Conservation (phyloP, 2,797 vertebrate genomes). For the Scolopax rusticola region DNA sequence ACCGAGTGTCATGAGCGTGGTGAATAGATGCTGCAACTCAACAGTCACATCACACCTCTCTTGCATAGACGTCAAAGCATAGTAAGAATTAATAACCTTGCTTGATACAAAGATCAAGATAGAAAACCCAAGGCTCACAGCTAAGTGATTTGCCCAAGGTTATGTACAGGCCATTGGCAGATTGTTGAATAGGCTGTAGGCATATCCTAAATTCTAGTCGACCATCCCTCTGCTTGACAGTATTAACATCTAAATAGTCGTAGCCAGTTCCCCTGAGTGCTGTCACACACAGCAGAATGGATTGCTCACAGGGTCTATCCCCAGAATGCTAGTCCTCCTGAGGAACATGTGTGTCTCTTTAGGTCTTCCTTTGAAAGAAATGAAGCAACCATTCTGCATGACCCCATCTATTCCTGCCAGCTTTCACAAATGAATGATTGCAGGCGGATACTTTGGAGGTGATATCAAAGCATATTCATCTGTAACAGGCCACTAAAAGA, state of each 20-base stretch:
- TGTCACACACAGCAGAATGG: not conserved
- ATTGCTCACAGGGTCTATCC: not conserved
- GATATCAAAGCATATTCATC: not conserved
- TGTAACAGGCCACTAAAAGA: not conserved
- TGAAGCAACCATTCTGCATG: not conserved
- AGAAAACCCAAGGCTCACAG: not conserved
- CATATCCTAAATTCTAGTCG: not conserved
- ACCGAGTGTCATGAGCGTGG: not conserved
- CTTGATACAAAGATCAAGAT: not conserved
- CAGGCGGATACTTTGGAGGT: accelerated
- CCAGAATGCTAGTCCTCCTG: not conserved
- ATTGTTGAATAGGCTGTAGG: not conserved
- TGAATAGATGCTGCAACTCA: not conserved
- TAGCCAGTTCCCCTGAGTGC: not conserved
- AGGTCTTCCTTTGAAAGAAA: not conserved
- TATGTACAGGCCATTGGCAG: not conserved
- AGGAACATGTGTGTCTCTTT: accelerated
- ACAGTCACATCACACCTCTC: not conserved
- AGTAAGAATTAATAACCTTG: not conserved
- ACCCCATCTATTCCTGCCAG: not conserved
- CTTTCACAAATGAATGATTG: not conserved
- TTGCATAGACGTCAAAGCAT: not conserved
- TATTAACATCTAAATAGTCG: not conserved
- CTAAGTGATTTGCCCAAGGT: not conserved
- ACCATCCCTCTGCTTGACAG: not conserved